These are phyloP conservation scores for Pipistrellus nathusii DNA, from an alignment of 2,797 vertebrate genomes.

Conservation along the genomic window DNA sequence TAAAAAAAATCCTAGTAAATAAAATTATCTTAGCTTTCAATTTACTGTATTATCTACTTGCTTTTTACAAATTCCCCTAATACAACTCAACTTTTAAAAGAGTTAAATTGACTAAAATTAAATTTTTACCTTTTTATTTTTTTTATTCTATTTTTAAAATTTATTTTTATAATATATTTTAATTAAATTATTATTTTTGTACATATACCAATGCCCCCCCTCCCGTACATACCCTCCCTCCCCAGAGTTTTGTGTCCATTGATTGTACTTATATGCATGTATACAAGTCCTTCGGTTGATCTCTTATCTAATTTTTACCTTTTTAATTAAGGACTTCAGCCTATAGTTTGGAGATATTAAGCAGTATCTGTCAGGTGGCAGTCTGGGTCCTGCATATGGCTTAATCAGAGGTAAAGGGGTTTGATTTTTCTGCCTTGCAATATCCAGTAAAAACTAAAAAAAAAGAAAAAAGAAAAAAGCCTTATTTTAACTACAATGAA, in stretches of 20 bases:
- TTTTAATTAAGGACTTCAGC: conserved; percentile 95
- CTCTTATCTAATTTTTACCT: conserved; percentile 87
- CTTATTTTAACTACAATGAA: conserved; percentile 58
- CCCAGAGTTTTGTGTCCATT: too few relatives aligned
- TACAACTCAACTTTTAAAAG: conserved; percentile 58
- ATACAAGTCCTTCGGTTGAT: too few relatives aligned
- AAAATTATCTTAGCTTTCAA: neutral
- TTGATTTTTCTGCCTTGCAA: conserved; percentile 97
- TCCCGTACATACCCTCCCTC: too few relatives aligned
- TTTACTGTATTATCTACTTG: neutral
- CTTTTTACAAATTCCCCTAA: conserved; percentile 51
- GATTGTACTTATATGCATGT: too few relatives aligned
- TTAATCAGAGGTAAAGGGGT: conserved; percentile 96
- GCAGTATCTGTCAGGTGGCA: conserved; percentile 97
- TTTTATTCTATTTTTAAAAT: too few relatives aligned
- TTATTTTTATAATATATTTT: too few relatives aligned
- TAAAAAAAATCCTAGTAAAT: neutral
- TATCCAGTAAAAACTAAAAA: conserved; percentile 93
- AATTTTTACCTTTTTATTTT: conserved; percentile 92
- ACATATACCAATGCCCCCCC: too few relatives aligned
- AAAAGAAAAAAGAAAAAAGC: conserved; percentile 40
- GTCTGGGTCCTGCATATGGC: conserved; percentile 94
- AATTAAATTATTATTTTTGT: too few relatives aligned
- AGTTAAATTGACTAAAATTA: conserved; percentile 39
- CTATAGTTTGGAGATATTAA: conserved; percentile 96